Evolutionary conservation across 2,113 vertebrate species (phyloP).

Genomic region (Cyanoramphus novaezelandiae): DNA sequence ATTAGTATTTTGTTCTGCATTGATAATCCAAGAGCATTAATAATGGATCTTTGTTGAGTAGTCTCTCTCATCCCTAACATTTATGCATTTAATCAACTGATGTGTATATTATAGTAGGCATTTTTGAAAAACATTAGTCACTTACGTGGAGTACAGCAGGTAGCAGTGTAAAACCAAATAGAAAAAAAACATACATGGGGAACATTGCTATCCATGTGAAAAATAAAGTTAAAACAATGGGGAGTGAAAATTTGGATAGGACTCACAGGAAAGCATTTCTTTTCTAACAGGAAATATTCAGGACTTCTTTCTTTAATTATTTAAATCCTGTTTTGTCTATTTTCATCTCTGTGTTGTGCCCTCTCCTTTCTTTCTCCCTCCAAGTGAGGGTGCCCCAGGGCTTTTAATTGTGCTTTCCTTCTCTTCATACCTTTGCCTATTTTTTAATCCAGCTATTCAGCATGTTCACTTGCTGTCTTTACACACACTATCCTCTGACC

Average conservation of each 20-base stretch:
- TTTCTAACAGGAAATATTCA: neutral
- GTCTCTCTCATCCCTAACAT: neutral
- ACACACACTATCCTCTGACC: neutral
- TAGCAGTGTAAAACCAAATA: neutral
- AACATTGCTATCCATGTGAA: neutral
- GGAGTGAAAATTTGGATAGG: neutral
- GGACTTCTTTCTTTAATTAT: neutral
- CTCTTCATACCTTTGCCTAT: neutral
- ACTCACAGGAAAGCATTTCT: neutral
- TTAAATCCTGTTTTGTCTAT: neutral
- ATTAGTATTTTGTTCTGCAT: neutral
- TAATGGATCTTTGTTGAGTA: constrained; percentile 17
- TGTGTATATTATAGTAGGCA: neutral
- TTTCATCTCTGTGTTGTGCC: neutral
- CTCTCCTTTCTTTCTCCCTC: neutral
- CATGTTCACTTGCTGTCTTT: neutral
- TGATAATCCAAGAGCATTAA: constrained; percentile 35
- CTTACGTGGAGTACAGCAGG: neutral
- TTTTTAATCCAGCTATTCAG: neutral
- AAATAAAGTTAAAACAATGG: neutral
- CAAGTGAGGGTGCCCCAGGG: neutral
- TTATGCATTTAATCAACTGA: constrained; percentile 18
- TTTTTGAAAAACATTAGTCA: neutral
- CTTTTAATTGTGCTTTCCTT: neutral
- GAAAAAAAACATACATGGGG: neutral